Conservation (phyloP, 2,797 vertebrate species). For the Muscicapa striata region DNA sequence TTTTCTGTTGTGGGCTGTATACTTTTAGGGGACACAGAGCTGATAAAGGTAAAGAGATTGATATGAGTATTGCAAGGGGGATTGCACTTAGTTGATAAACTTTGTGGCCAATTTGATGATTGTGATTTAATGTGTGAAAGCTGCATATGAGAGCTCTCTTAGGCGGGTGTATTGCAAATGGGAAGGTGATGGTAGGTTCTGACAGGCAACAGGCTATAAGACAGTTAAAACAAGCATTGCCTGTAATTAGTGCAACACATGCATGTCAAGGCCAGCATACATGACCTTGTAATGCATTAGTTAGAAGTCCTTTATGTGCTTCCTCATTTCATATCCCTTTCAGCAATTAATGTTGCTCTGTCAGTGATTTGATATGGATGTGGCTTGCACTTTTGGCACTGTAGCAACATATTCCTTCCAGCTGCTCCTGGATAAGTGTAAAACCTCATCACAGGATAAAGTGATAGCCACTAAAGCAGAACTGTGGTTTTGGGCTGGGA, state of each 20-base stretch:
- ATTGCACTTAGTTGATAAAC: background rate
- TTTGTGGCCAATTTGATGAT: background rate
- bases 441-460: background rate
- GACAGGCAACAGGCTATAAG: background rate
- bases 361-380: background rate
- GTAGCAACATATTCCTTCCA: background rate
- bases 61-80: background rate
- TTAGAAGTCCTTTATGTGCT: background rate
- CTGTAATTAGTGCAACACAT: background rate
- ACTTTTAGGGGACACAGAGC: background rate
- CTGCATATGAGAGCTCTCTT: background rate
- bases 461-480: background rate
- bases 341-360: background rate
- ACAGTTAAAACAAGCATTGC: background rate
- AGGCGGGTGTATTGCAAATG: background rate
- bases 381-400: background rate
- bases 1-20: background rate
- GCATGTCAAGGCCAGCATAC: background rate
- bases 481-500: background rate
- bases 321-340: background rate
- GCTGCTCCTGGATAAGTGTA: background rate
- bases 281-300: background rate
- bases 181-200: background rate
- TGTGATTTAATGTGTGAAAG: background rate
- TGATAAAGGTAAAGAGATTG: background rate